A percentile compares a stretch with the other conserved stretches of the same genome.
These are phyloP conservation scores for Oncopeltus fasciatus DNA, from an alignment of 1,140 invertebrate species.

Conservation along the genomic window DNA sequence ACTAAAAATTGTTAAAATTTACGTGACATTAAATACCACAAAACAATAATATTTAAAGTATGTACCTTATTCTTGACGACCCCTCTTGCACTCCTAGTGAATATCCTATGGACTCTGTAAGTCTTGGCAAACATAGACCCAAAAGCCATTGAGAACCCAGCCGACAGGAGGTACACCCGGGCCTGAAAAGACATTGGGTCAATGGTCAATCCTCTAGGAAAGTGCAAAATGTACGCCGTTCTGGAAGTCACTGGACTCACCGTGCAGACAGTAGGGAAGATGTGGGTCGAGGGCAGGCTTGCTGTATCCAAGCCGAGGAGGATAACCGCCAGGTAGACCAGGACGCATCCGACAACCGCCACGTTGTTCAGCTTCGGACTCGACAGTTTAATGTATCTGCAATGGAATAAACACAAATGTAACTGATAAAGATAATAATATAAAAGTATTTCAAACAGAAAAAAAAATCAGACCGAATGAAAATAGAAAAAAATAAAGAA, in stretches of 20 bases:
- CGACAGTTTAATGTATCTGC: conserved; percentile 76
- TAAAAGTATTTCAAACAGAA: too few relatives aligned
- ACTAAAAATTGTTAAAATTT: too few relatives aligned
- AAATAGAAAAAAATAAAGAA: too few relatives aligned
- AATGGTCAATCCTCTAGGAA: neutral
- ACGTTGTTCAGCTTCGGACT: conserved; percentile 93
- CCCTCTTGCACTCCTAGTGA: conserved; percentile 51
- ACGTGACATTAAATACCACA: too few relatives aligned
- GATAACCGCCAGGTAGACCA: conserved; percentile 86
- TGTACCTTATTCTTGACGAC: conserved; percentile 46
- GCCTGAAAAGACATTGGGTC: conserved; percentile 39
- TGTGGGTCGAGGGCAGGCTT: conserved; percentile 46
- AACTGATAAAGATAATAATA: too few relatives aligned
- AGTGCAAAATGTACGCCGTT: neutral
- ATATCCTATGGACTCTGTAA: conserved; percentile 73
- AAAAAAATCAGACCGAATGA: too few relatives aligned
- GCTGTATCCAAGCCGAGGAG: conserved; percentile 73
- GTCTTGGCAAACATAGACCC: conserved; percentile 85
- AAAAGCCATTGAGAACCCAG: conserved; percentile 73
- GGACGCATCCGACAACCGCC: conserved; percentile 82
- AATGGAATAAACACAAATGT: too few relatives aligned
- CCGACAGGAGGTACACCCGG: conserved; percentile 70
- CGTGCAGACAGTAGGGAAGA: conserved; percentile 70
- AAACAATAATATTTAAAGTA: too few relatives aligned
- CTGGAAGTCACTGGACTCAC: conserved; percentile 42